Evolutionary conservation across 2,888 invertebrate species (phyloP), one percentile per base, ranked within the genome.

Genomic region (Harmothoe impar): DNA sequence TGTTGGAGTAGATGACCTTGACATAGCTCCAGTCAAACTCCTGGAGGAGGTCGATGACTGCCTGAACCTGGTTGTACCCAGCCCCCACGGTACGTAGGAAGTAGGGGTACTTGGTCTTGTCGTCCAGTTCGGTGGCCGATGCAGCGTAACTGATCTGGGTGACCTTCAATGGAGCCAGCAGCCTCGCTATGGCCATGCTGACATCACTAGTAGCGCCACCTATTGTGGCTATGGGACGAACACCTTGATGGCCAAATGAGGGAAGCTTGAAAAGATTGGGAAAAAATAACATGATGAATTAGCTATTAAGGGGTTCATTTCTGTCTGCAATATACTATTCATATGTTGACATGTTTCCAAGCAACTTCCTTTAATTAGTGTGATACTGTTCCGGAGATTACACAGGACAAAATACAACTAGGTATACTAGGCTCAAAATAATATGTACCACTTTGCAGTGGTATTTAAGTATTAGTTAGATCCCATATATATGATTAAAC

Each of bases 31-130:
- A 94, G 0, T 92, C 92, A 92, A 94, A 93, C 0, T 54, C 84
- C 51, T 93, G 91, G 0, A 95, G 90, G 20, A 95, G 93, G 20
- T 92, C 92, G 0, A 94, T 91, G 92, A 94, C 94, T 0, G 94
- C 94, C 31, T 92, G 88, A 1, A 94, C 94, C 90, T 95, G 95
- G 51, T 93, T 93, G 7, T 93, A 93, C 91, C 95, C 95, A 92
- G 94, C 94, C 12, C 94, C 94, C 23, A 95, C 94, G 12, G 94
- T 94, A n/a, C 94, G 92, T 23, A 94, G 91, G 90, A 95, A 95
- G 89, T 93, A 94, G 0, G 95, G 95, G 90, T 93, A 95, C 78
- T 93, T 93, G 12, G 93, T 92, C 68, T 93, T 92, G 90, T 95
- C 93, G 85, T 93, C 93, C 17, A 95, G 91, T 91, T 94, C 94